Base-by-base conservation (phyloP, 2,888 invertebrate genomes). In the Hirtodrosophila cameraria region DNA sequence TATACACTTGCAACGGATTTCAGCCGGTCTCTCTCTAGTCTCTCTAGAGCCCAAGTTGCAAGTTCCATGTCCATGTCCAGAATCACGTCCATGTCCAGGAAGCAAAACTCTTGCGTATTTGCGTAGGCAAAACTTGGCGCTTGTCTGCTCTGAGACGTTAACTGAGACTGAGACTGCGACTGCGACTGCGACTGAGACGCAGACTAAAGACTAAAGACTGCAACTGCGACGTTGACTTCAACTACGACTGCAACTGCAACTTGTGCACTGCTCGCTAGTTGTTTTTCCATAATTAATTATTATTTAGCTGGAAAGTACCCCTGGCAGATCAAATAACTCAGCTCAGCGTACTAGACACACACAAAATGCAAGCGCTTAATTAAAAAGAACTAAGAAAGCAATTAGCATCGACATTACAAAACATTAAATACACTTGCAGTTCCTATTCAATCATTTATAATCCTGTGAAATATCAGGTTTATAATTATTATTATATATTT, bases 71-170 rank as follows among this genome's bases (percentile, higher is more conserved):
- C 50, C 64, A 67, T 61, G 66, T 72, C 57, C 65, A 67, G 69
- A 62, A 54, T 52, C 66, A 61, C 53, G 60, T 65, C 76, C 83
- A 79, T 50, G 65, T 66, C 81, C 86, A 83, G 86, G 81, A 80
- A 79, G 80, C 70, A 62, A 64, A 79, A 67, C 71, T 76, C 68
- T 75, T 76, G 75, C 78, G 75, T 84, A 84, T 82, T 82, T 82
- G 82, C 86, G 82, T 82, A 82, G 82, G 82, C 86, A 84, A 84
- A 84, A 83, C 80, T 81, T 86, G 83, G 83, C 75, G 66, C 83
- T 82, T 70, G 70, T 71, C 71, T 54, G 57, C 58, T 31, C 54
- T 15, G 20, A 35, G 53, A 36, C 39, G 27, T 11, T 7, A 3
- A 13, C 7, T 5, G 31, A 31, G 52, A 39, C 55, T 65, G 20